phyloP scores from a whole-genome alignment of 2,888 invertebrate genomes.

The Calliphora vomitoria region DNA sequence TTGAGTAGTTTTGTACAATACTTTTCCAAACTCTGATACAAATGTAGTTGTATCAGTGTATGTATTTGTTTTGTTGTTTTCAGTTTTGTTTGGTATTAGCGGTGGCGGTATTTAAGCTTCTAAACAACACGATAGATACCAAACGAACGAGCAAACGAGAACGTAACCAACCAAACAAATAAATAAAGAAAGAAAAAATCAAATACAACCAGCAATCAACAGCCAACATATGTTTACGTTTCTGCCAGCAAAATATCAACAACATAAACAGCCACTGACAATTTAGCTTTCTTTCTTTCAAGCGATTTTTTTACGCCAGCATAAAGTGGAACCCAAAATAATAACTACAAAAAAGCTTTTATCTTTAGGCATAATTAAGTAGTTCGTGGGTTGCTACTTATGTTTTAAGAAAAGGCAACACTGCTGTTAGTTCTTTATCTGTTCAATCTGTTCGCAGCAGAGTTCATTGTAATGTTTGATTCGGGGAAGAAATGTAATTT shows the following conservation, averaged over 20 bases:
- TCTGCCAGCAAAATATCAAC: slow-evolving; percentile 33
- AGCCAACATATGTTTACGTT: slow-evolving; percentile 39
- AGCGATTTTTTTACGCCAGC: slow-evolving; percentile 28
- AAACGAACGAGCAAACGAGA: slow-evolving; percentile 34
- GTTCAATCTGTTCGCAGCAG: too few species aligned
- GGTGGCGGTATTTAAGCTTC: slow-evolving; percentile 68
- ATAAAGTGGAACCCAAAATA: slow-evolving; percentile 30
- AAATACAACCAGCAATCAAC: slow-evolving; percentile 40
- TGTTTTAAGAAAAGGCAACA: too few species aligned
- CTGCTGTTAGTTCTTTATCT: too few species aligned
- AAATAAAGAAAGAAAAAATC: not conserved
- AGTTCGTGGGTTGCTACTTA: not conserved
- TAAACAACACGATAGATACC: slow-evolving; percentile 44
- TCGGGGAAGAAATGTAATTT: too few species aligned
- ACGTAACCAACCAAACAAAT: slow-evolving; percentile 41
- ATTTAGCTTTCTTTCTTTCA: slow-evolving; percentile 37
- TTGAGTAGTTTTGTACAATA: slow-evolving; percentile 37
- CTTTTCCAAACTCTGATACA: not conserved
- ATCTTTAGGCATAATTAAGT: slow-evolving; percentile 27
- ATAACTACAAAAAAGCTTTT: slow-evolving; percentile 32
- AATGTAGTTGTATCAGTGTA: not conserved
- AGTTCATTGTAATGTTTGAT: too few species aligned
- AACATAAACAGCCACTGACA: slow-evolving; percentile 28
- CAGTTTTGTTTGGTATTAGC: slow-evolving; percentile 56
- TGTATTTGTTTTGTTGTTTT: slow-evolving; percentile 39